Percentiles rank a stretch among this genome's conserved stretches.
Conservation (phyloP, 2,113 vertebrate species). For the Rhea americana region DNA sequence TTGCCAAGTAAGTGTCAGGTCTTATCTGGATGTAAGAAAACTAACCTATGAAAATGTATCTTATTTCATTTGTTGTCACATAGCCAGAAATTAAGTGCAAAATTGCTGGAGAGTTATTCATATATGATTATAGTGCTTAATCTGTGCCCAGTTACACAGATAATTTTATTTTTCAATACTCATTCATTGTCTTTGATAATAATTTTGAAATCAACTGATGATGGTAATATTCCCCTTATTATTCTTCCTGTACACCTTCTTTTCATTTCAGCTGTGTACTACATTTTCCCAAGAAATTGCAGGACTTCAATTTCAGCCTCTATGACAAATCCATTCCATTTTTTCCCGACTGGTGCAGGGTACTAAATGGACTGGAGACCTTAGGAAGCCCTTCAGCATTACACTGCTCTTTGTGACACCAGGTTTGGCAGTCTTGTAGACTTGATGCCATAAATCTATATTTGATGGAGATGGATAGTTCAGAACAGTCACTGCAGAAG, state of each 20-base stretch:
- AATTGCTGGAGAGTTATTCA: not conserved
- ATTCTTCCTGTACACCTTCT: not conserved
- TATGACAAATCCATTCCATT: not conserved
- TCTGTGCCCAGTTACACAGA: not conserved
- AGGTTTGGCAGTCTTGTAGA: not conserved
- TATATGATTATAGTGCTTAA: not conserved
- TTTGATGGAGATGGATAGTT: not conserved
- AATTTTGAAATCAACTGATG: not conserved
- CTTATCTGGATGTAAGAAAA: not conserved
- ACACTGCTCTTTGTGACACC: not conserved
- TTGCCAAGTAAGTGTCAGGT: not conserved
- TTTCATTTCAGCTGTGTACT: not conserved
- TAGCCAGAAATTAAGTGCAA: not conserved
- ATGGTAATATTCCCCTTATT: not conserved
- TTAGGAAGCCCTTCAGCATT: not conserved
- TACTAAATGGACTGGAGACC: not conserved
- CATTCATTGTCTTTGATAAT: not conserved
- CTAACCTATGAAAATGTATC: not conserved
- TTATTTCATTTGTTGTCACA: not conserved
- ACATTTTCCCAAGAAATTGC: not conserved
- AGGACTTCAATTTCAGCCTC: not conserved
- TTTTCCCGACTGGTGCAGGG: not conserved
- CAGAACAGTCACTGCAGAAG: not conserved
- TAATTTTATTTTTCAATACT: not conserved
- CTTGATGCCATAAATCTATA: not conserved